Evolutionary conservation across 1,140 invertebrate species (phyloP), one percentile per base, ranked within the genome.

Genomic region (Lethrus apterus): DNA sequence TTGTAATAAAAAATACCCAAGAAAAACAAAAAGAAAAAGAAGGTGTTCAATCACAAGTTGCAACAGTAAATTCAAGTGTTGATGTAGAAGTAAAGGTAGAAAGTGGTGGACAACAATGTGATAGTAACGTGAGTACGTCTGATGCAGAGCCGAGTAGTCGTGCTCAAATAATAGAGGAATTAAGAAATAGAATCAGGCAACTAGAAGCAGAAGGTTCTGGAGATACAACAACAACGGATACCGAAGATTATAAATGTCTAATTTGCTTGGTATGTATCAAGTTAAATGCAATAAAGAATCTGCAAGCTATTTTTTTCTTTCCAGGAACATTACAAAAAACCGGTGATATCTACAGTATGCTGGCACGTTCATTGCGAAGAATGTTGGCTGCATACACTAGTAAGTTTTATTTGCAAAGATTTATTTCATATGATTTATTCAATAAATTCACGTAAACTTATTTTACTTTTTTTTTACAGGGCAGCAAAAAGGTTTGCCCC

Each of bases 311-410:
- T 33, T n/a, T 31, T 21, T 51, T 48, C 58, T 41, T 61, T 61
- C 46, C 43, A 66, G 64, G 64, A 66, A 50, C 62, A 66, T 46
- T 87, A 84, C 59, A 79, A 77, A 51, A 82, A 81, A 56, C 84
- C 85, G 30, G 76, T 88, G 26, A 83, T 84, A 20, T 87, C 84
- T 0, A 79, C 85, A 17, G 80, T 79, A 51, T 89, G 85, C 64
- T 89, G 85, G 85, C 85, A 89, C 66, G 84, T 88, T 4, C 83
- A 88, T 57, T 89, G 84, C 59, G 83, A 88, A 66, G 76, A 83
- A 56, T 89, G 86, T 58, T 89, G 86, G 86, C 67, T 87, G 15
- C 78, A 80, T 59, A 83, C 83, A 50, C 63, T 88, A 73, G 65
- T 67, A 55, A 63, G 58, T 52, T 30, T 29, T 15, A 17, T 47